Percentiles rank a stretch among this genome's conserved stretches.
Evolutionary conservation across 1,140 invertebrate species (phyloP).

Genomic region (Aphelinus atriplicis): DNA sequence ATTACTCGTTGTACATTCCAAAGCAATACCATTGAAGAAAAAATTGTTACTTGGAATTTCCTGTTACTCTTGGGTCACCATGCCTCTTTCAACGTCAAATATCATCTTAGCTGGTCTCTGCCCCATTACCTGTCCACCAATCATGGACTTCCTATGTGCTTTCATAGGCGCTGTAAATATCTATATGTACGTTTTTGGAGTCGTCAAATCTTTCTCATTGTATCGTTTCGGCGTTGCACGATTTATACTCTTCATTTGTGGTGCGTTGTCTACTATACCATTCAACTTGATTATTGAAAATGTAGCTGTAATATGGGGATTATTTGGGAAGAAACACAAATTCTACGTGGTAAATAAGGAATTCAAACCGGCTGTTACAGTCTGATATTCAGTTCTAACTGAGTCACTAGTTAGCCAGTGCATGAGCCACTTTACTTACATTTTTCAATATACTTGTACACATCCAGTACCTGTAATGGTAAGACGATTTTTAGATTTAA

Average conservation of each 20-base stretch:
- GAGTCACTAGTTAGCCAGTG: slow-evolving; percentile 18
- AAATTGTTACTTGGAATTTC: slow-evolving; percentile 89
- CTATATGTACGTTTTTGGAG: slow-evolving; percentile 97
- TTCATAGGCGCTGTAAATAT: slow-evolving; percentile 92
- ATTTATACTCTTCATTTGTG: slow-evolving; percentile 83
- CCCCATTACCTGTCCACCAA: slow-evolving; percentile 85
- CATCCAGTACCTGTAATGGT: slow-evolving; percentile 41
- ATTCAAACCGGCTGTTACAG: slow-evolving; percentile 66
- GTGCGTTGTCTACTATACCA: slow-evolving; percentile 88
- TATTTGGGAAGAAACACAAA: slow-evolving; percentile 91
- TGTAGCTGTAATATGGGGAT: slow-evolving; percentile 91
- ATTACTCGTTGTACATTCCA: slow-evolving; percentile 91
- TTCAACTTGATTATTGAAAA: slow-evolving; percentile 94
- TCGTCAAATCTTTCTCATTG: slow-evolving; percentile 92
- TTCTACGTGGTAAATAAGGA: slow-evolving; percentile 97
- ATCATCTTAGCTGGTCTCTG: slow-evolving; percentile 83
- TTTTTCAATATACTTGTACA: slow-evolving; percentile 36
- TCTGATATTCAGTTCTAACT: slow-evolving; percentile 56
- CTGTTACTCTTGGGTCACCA: slow-evolving; percentile 94
- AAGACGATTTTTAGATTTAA: slow-evolving; percentile 8
- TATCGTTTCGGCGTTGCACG: slow-evolving; percentile 83
- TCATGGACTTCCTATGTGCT: slow-evolving; percentile 86
- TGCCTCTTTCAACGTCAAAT: slow-evolving; percentile 92
- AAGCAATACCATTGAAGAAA: slow-evolving; percentile 81
- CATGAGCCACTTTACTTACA: slow-evolving; percentile 18